Evolutionary conservation across 1,140 invertebrate genomes (phyloP), one percentile per base, ranked within the genome.

Genomic region (Rhizoglyphus robini): DNA sequence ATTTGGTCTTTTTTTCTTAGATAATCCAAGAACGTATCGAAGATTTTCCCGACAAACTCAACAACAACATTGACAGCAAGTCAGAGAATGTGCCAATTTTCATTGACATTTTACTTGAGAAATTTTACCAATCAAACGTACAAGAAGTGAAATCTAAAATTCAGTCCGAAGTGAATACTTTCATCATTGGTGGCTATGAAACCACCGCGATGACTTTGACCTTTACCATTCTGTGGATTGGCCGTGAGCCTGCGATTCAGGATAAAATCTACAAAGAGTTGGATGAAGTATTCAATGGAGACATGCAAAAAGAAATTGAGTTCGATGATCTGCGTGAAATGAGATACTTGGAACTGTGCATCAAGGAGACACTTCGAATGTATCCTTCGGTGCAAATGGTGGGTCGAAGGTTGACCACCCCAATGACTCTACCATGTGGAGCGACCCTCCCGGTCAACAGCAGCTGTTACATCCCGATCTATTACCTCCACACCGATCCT

Each of bases 351-450:
- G 88, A 91, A 73, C 79, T 87, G 57, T 88, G 86, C 54, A 79
- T 91, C 5, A 86, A 90, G 78, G 88, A 90, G 76, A 82, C 86
- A 4, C 78, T 90, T 5, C 81, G 88, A 57, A 79, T 91, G 78
- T 91, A 85, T 70, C 90, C 90, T 67, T 87, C 88, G 59, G 88
- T 92, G 60, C 88, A 88, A 0, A 73, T 88, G 20, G 86, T 90
- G 69, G 86, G 83, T 27, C 81, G 88, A 61, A 80, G 85, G 69
- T 73, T 88, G 46, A 83, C 83, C 48, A 80, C 84, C 71, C 84
- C 88, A 69, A 72, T 86, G n/a, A 2, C 31, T 3, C 15, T 38
- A 4, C 15, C 15, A 27, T 70, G 75, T 77, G 88, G 89, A 72
- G 83, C 88, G 69, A 80, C 90, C 65, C 92, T 93, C 38, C 76